A percentile compares a stretch with the other conserved stretches of the same genome.
Conservation (phyloP, 2,797 vertebrate species). For the Hypotaenidia okinawae region DNA sequence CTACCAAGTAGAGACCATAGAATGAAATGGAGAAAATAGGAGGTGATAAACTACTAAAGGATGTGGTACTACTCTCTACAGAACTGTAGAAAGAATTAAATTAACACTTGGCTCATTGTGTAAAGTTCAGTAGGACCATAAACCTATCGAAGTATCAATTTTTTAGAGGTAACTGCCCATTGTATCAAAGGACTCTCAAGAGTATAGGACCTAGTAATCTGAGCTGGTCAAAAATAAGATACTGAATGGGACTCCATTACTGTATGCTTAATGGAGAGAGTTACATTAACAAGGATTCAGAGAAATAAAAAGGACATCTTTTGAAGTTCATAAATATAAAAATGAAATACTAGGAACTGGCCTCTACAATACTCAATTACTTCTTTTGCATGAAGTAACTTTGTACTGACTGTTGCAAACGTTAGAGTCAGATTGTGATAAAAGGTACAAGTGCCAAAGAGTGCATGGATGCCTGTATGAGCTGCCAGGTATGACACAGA, state of each 20-base stretch:
- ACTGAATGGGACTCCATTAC: background rate
- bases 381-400: background rate
- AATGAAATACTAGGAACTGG: background rate
- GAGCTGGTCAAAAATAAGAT: constrained; percentile 10
- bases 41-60: constrained; percentile 1
- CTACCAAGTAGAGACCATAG: background rate
- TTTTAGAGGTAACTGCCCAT: constrained; percentile 28
- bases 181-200: constrained; percentile 19
- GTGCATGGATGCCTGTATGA: background rate
- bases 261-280: background rate
- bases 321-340: background rate
- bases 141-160: constrained; percentile 41
- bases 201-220: background rate
- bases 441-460: background rate
- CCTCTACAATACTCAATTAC: background rate
- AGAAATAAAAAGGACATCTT: background rate
- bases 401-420: background rate
- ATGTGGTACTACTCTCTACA: constrained; percentile 10
- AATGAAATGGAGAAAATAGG: constrained; percentile 29
- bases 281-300: background rate
- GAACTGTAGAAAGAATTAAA: constrained; percentile 42
- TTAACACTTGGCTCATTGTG: constrained; percentile 52
- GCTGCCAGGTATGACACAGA: background rate
- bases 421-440: background rate
- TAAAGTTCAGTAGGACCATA: constrained; percentile 58